Evolutionary conservation across 2,888 invertebrate species (phyloP).

Genomic region (Drosophila niveifrons): DNA sequence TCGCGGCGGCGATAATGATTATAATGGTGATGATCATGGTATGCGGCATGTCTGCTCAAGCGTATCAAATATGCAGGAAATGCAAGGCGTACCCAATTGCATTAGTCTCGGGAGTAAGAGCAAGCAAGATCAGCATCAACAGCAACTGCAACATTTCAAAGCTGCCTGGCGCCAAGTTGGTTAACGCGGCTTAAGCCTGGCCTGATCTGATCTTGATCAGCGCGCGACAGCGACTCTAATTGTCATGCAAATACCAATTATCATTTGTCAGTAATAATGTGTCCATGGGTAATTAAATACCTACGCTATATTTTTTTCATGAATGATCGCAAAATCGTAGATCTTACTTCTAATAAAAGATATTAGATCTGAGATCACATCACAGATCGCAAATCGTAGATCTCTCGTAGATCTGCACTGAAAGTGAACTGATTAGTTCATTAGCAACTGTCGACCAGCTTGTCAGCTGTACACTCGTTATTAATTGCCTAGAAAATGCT

Average conservation of each 20-base stretch:
- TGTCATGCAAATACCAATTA: constrained; percentile 78
- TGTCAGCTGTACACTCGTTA: constrained; percentile 67
- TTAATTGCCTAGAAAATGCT: constrained; percentile 68
- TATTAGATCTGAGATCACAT: constrained; percentile 27
- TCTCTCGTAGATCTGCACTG: constrained; percentile 35
- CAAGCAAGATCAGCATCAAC: constrained; percentile 17
- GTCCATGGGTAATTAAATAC: constrained; percentile 64
- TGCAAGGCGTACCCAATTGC: constrained; percentile 65
- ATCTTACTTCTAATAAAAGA: constrained; percentile 11
- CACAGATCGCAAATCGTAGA: constrained; percentile 24
- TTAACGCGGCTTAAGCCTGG: constrained; percentile 21
- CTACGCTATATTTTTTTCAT: constrained; percentile 47
- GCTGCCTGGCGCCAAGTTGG: constrained; percentile 65
- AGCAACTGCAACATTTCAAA: constrained; percentile 70
- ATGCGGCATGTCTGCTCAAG: constrained; percentile 52
- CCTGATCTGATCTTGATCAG: constrained; percentile 38
- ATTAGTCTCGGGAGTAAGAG: constrained; percentile 58
- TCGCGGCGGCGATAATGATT: not conserved
- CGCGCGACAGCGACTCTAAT: constrained; percentile 62
- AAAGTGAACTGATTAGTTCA: constrained; percentile 64
- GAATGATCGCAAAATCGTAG: constrained; percentile 40
- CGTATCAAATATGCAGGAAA: constrained; percentile 74
- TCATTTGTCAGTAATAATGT: constrained; percentile 76
- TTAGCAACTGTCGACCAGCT: constrained; percentile 70
- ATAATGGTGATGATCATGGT: constrained; percentile 32